Base-by-base conservation (phyloP, 2,113 vertebrate species). In the Elachura formosa region DNA sequence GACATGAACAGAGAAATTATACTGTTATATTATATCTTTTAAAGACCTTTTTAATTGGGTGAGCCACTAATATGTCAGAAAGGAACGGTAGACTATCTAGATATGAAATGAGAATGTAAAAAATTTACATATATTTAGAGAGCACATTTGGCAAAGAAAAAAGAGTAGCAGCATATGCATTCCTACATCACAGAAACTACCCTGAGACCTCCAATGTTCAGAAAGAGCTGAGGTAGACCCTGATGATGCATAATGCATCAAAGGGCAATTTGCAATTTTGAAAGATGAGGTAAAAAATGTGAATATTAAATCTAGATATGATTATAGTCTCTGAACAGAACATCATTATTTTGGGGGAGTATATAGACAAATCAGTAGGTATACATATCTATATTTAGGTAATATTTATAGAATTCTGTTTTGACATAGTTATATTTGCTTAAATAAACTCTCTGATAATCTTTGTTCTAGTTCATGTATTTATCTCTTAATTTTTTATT, bases 311-410 rank as follows among this genome's bases (percentile, higher is more conserved):
- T 82, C 62, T 25, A 38, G 8, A 58, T 36, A 10, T 58, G 14
- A 61, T 48, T 59, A 56, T 38, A 78, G 5, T 9, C 5, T 56
- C 18, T 33, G 20, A 78, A 59, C 5, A 4, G 3, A 80, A 38
- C 12, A 45, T 1, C 3, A 3, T n/a, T 43, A 10, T 14, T 85
- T 67, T 46, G 6, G 3, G 0, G 19, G 5, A 62, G 12, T 28
- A 0, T 43, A 45, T 1, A 62, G 19, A 22, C 3, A 74, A 86
- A 34, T 10, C 2, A n/a, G 11, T 26, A 45, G 12, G 11, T 45
- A 34, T 11, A 8, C n/a, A 20, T 3, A 51, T 13, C 8, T 54
- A 21, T 20, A 75, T 80, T 61, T 17, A 45, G 29, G 11, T 7
- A 28, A 10, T 31, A 49, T 56, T 67, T 84, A 5, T 18, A 63